Conservation (phyloP, 2,113 vertebrate genomes). For the Leucopternis melanops region DNA sequence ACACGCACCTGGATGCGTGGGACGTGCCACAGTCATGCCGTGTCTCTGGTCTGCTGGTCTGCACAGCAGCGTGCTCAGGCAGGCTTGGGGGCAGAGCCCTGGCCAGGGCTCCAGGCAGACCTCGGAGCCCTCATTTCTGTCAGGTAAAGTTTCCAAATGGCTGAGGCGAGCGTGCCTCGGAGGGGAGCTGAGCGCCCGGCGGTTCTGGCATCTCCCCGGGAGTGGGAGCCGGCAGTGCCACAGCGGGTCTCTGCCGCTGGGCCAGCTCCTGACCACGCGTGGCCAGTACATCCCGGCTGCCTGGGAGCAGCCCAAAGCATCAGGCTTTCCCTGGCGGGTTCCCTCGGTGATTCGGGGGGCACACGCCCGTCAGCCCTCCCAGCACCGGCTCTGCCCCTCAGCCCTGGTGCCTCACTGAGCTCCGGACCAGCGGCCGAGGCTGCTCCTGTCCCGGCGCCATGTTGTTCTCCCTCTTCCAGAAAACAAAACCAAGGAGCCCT, state of each 20-base stretch:
- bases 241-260: neutral
- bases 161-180: neutral
- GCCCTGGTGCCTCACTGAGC: neutral
- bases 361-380: rapidly evolving
- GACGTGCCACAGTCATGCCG: rapidly evolving
- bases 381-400: neutral
- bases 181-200: neutral
- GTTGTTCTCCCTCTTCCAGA: neutral
- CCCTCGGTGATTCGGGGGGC: rapidly evolving
- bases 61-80: rapidly evolving
- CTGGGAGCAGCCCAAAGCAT: neutral
- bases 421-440: neutral
- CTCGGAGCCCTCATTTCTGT: rapidly evolving
- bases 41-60: rapidly evolving
- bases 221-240: rapidly evolving
- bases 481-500: conserved; percentile 36
- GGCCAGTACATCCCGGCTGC: rapidly evolving
- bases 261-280: rapidly evolving
- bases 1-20: rapidly evolving
- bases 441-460: neutral
- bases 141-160: neutral
- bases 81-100: neutral
- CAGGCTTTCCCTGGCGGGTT: rapidly evolving
- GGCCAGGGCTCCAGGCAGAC: neutral
- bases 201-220: neutral